phyloP scores from a whole-genome alignment of 2,888 invertebrate genomes.

The Phrixothrix hirtus region DNA sequence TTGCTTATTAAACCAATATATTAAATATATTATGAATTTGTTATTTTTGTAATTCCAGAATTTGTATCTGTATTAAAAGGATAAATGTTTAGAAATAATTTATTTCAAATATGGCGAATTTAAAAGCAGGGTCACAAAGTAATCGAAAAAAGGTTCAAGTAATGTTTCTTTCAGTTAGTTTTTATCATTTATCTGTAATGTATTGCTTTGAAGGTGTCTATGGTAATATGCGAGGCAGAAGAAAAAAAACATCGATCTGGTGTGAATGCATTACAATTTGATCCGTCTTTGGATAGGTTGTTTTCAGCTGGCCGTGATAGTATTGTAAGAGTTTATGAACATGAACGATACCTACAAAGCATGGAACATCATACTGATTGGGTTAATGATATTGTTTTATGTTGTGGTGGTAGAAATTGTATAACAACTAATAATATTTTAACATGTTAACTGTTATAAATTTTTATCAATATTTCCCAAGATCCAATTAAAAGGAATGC shows the following conservation, averaged over 20 bases:
- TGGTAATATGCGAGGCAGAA: slow-evolving; percentile 95
- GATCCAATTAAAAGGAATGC: no score
- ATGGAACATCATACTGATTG: slow-evolving; percentile 99
- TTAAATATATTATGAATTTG: not conserved
- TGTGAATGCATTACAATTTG: slow-evolving; percentile 93
- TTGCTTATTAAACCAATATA: not conserved
- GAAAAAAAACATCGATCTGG: slow-evolving; percentile 94
- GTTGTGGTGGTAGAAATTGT: slow-evolving; percentile 95
- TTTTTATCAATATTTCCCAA: no score
- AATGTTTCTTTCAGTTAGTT: slow-evolving; percentile 6
- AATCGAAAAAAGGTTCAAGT: slow-evolving; percentile 56
- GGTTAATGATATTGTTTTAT: slow-evolving; percentile 98
- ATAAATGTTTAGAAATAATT: no score
- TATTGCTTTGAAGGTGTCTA: slow-evolving; percentile 76
- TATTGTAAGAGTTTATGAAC: slow-evolving; percentile 91
- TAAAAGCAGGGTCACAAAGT: slow-evolving; percentile 52
- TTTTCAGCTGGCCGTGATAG: slow-evolving; percentile 98
- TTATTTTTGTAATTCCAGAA: no score
- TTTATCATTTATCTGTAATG: no score
- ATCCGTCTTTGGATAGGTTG: slow-evolving; percentile 81
- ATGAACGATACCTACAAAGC: slow-evolving; percentile 86
- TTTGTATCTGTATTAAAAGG: no score
- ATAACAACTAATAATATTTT: slow-evolving; percentile 48
- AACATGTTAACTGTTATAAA: not conserved
- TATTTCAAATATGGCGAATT: slow-evolving; percentile 51